Percentiles rank a stretch among this genome's conserved stretches.
Evolutionary conservation across 2,888 invertebrate genomes (phyloP).

Genomic region (Eilema caniola): DNA sequence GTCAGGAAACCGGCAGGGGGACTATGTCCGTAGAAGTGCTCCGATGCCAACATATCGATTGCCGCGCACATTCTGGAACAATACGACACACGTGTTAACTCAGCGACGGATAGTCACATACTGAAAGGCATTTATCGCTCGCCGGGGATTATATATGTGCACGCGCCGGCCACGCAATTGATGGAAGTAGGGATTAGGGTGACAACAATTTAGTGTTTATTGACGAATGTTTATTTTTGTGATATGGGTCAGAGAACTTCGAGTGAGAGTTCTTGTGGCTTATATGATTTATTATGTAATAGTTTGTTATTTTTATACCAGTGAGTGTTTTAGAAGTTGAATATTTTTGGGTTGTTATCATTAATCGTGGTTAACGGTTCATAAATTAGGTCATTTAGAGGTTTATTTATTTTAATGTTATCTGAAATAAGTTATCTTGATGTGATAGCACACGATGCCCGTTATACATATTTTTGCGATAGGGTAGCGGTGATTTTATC

Average conservation of each 20-base stretch:
- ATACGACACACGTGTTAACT: constrained; percentile 47
- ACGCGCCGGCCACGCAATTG: constrained; percentile 69
- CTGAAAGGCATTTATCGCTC: constrained; percentile 73
- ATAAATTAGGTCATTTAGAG: not conserved
- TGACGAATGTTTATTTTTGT: constrained; percentile 43
- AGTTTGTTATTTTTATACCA: not conserved
- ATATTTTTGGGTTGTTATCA: not conserved
- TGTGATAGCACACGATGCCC: not conserved
- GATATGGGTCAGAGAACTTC: constrained; percentile 60
- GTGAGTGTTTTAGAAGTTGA: not conserved
- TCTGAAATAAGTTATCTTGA: not conserved
- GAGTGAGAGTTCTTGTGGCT: constrained; percentile 23
- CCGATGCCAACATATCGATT: constrained; percentile 88
- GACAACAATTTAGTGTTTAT: constrained; percentile 57
- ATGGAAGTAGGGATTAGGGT: constrained; percentile 65
- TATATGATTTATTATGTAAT: constrained; percentile 19
- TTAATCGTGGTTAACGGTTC: not conserved
- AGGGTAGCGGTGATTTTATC: no score
- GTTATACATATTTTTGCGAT: no score
- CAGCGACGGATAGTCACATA: constrained; percentile 56
- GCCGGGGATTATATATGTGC: constrained; percentile 64
- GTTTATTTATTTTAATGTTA: not conserved
- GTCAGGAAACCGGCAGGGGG: constrained; percentile 89
- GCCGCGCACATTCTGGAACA: constrained; percentile 76
- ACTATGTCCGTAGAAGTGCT: constrained; percentile 91